Conservation (phyloP, 2,797 vertebrate species). For the Danionella dracula region DNA sequence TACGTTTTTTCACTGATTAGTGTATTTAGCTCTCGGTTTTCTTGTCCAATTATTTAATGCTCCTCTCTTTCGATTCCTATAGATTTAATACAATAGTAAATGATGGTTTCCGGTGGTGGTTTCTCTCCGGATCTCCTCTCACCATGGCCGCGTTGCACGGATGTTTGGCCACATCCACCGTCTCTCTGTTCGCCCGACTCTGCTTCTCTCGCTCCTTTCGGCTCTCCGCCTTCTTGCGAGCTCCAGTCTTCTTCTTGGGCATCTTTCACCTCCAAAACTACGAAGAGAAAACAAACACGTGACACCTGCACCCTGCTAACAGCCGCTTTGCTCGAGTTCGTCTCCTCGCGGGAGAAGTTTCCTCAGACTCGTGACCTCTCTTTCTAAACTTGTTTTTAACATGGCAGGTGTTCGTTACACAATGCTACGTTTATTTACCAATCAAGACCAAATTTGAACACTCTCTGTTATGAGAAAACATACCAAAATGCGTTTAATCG, state of each 20-base stretch:
- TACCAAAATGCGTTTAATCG: neutral
- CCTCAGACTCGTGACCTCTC: too few species aligned
- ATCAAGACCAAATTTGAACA: neutral
- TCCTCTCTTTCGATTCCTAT: too few species aligned
- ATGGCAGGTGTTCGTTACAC: too few species aligned
- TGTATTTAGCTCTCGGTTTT: too few species aligned
- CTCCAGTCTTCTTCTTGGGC: constrained; percentile 98
- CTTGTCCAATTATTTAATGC: too few species aligned
- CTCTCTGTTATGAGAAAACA: neutral
- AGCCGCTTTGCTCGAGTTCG: neutral
- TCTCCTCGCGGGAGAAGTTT: too few species aligned
- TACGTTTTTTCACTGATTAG: too few species aligned
- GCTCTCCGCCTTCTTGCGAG: constrained; percentile 93
- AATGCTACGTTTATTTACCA: too few species aligned
- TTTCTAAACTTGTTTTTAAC: too few species aligned
- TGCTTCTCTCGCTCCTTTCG: constrained; percentile 93
- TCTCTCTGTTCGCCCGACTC: constrained; percentile 77
- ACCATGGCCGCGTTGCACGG: constrained; percentile 92
- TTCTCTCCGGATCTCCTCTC: too few species aligned
- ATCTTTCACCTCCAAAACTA: constrained; percentile 58
- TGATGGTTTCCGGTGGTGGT: too few species aligned
- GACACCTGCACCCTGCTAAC: neutral
- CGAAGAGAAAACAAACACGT: neutral
- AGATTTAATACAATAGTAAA: too few species aligned
- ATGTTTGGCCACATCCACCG: constrained; percentile 90